These are phyloP conservation scores for Scaeva pyrastri DNA, from an alignment of 2,888 invertebrate genomes.

Conservation along the genomic window DNA sequence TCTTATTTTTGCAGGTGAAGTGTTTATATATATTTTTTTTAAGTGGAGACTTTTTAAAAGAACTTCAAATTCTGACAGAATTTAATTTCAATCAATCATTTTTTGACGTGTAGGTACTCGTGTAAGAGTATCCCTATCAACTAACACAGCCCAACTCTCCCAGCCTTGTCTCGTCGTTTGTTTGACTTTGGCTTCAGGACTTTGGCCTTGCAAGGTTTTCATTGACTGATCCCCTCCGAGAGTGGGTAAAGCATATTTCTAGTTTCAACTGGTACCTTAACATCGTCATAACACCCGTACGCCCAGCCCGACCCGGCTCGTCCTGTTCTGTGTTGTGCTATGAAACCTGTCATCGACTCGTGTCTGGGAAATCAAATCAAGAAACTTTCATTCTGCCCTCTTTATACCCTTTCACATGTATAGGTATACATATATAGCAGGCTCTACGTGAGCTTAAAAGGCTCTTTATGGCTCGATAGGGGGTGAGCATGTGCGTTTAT, in stretches of 20 bases:
- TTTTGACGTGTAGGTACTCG: too few relatives aligned
- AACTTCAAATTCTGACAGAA: too few relatives aligned
- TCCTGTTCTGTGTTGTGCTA: background rate
- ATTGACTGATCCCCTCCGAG: conserved; percentile 1
- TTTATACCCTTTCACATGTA: too few relatives aligned
- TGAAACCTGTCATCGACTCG: conserved; percentile 24
- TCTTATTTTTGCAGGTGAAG: too few relatives aligned
- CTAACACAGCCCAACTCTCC: background rate
- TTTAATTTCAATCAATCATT: too few relatives aligned
- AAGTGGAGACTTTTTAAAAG: too few relatives aligned
- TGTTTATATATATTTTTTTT: too few relatives aligned
- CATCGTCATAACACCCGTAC: background rate
- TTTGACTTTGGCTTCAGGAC: conserved; percentile 22
- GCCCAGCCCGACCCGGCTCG: background rate
- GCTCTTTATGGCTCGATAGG: background rate
- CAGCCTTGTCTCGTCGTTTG: background rate
- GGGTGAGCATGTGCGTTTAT: background rate
- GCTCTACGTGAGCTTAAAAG: conserved; percentile 20
- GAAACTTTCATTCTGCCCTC: background rate
- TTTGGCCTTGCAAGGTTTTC: conserved; percentile 28
- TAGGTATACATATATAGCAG: too few relatives aligned
- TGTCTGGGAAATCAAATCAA: conserved; percentile 6
- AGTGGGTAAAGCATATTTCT: conserved; percentile 14
- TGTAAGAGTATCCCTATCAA: background rate
- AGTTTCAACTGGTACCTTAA: background rate